Evolutionary conservation across 2,797 vertebrate species (phyloP).

Genomic region (Hemitrygon akajei): DNA sequence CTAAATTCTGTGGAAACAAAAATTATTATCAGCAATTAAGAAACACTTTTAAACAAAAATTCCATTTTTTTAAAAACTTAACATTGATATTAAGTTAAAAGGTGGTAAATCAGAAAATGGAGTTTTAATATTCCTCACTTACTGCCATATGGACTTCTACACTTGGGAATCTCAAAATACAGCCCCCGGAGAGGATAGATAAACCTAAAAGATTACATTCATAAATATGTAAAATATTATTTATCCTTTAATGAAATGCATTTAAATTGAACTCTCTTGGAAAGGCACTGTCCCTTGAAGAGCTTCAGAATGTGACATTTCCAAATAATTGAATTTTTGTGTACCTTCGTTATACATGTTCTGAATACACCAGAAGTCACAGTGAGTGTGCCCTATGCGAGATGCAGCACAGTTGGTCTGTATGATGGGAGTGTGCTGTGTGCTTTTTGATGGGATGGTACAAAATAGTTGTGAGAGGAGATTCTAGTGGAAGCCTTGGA

Average conservation of each 20-base stretch:
- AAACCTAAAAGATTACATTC: constrained; percentile 29
- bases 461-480: not conserved
- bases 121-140: not conserved
- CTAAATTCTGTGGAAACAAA: constrained; percentile 9
- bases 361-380: not conserved
- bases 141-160: not conserved
- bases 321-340: constrained; percentile 37
- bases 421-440: not conserved
- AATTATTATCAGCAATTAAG: not conserved
- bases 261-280: constrained; percentile 32
- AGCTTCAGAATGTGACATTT: constrained; percentile 33
- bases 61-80: not conserved
- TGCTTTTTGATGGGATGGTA: not conserved
- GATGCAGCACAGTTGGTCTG: not conserved
- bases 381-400: not conserved
- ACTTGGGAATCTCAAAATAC: constrained; percentile 21
- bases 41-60: not conserved
- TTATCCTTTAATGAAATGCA: constrained; percentile 37
- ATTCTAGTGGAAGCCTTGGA: not conserved
- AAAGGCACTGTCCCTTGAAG: constrained; percentile 16
- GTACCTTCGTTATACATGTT: not conserved
- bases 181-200: not conserved
- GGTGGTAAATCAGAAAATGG: not conserved
- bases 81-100: not conserved
- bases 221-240: constrained; percentile 38